Base-by-base conservation (phyloP, 2,888 invertebrate species). In the Axea sp. region DNA sequence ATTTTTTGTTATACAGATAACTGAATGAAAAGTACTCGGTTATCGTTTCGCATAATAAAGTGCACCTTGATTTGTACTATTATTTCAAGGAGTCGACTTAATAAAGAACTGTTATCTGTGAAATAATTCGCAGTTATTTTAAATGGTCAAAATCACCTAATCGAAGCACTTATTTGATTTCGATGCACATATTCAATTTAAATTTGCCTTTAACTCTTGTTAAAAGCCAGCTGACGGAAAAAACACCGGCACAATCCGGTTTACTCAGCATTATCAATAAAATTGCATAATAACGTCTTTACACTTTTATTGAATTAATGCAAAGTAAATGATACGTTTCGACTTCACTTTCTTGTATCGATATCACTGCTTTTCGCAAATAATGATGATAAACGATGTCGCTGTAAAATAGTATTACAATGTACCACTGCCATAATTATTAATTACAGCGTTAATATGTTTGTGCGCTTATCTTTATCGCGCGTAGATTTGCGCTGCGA, bases 391-490 rank as follows among this genome's bases (percentile, higher is more conserved):
- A 37, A 60, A 60, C 19, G 47, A 47, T 47, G 47, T 30, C 60
- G 37, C 14, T 12, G 19, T 14, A 19, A 26, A 37, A 47, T 45
- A 47, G 26, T 3, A 47, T 31, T 17, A 60, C 60, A 60, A 37
- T 60, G 45, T 60, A 37, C 9, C 24, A 41, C 28, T 47, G 37
- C 37, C 37, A 47, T 60, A 55, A 55, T 60, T 60, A 60, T 60
- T 60, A 60, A 60, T 60, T 60, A 26, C 47, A 19, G 12, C 39
- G 31, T 24, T 62, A 49, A 49, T 62, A 49, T 28, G 49, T 49
- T 31, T 49, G 17, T 19, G 24, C 19, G 41, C 62, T 62, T 62
- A 51, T 51, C 62, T 62, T 41, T 62, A 62, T 62, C 49, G 41
- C 51, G 15, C 41, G 49, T 41, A 49, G 51, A 62, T 41, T 62